Base-by-base conservation (phyloP, 1,140 invertebrate species). In the Aradophagus sp. region DNA sequence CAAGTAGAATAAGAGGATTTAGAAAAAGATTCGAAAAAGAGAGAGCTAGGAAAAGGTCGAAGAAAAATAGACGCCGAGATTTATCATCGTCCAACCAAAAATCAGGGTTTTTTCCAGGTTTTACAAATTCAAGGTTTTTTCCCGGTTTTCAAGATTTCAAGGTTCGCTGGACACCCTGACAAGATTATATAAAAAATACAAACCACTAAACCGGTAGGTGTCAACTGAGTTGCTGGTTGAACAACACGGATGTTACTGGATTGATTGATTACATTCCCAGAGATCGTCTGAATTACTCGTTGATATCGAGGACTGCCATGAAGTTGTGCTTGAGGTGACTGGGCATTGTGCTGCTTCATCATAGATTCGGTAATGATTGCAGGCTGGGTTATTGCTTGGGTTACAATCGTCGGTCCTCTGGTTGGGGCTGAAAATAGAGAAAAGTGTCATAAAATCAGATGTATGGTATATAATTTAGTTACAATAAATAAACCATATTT, bases 141-240 rank as follows among this genome's bases (percentile, higher is more conserved):
- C n/a, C n/a, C n/a, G n/a, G n/a, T n/a, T n/a, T n/a, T n/a, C n/a
- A n/a, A n/a, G n/a, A n/a, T n/a, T n/a, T n/a, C n/a, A n/a, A n/a
- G n/a, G n/a, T n/a, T n/a, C n/a, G n/a, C n/a, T n/a, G n/a, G n/a
- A n/a, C n/a, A n/a, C n/a, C n/a, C n/a, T n/a, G n/a, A n/a, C n/a
- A n/a, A n/a, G n/a, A n/a, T n/a, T n/a, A n/a, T n/a, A 38, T 10
- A 42, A 31, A 20, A 32, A 44, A 56, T 59, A 77, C 73, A 32
- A 58, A 83, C 82, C 48, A 84, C 80, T 75, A 83, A 62, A 36
- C 81, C 76, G 59, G 82, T 80, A 47, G 80, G 76, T 23, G 77
- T 76, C 61, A 80, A 63, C 20, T 80, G 80, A 11, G 63, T 77
- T 42, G 75, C 67, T 26, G 82, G 69, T 67, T 82, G 79, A 17